Base-by-base conservation (phyloP, 2,113 vertebrate species). In the Clupea harengus region DNA sequence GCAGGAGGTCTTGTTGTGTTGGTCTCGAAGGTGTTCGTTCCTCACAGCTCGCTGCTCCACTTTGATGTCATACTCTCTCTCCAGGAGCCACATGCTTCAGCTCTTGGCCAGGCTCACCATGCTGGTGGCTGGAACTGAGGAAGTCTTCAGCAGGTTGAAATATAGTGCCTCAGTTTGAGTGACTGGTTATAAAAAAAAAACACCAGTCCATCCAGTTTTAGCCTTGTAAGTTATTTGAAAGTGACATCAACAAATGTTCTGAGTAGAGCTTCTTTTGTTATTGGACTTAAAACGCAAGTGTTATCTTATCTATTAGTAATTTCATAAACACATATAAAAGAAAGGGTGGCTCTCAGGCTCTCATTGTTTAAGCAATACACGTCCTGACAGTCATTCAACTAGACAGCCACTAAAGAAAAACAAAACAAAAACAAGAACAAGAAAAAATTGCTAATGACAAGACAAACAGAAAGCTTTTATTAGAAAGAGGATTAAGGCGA, bases 1-100 rank as follows among this genome's bases (percentile, higher is more conserved):
- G 52, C 95, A 96, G 6, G 88, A 92, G n/a, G 95, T 96, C 7
- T 88, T 84, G 25, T 96, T 96, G 91, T 94, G 94, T 0, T 94
- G 92, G 64, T 94, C 91, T 81, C 94, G 87, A 45, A 95, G 90
- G 85, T 89, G 83, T 88, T 94, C 91, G 18, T 90, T 93, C 88
- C 90, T 94, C 85, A 91, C 88, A 6, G 94, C 94, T 86, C 95
- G 91, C 57, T 89, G 46, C 45, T 93, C 92, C 17, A 88, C 45
- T 81, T 91, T 92, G 28, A 87, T 82, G 85, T 96, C 94, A 87
- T 94, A 95, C 46, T 88, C 81, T 64, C 83, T 92, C 60, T 47
- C 81, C 5, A 87, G 86, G 5, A 72, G 85, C 72, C 85, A 86
- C 20, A 87, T 87, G 20, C 81, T 22, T 82, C 81, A 85, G 25